phyloP scores from a whole-genome alignment of 2,113 vertebrate genomes.

The Corydoras maculifer region DNA sequence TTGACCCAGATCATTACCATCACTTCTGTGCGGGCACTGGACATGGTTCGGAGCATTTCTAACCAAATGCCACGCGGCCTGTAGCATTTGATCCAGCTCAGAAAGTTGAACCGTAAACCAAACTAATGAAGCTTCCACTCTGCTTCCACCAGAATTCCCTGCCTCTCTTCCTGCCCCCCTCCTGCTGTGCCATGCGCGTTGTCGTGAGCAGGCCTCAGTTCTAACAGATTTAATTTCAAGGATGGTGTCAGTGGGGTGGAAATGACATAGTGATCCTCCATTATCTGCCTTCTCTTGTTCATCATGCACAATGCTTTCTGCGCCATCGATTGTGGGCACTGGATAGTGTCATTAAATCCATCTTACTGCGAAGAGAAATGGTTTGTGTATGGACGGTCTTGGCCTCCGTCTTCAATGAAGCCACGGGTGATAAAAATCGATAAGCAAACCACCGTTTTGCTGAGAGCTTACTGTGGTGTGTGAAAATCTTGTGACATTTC shows the following conservation, averaged over 20 bases:
- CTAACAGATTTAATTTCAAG: slow-evolving; percentile 49
- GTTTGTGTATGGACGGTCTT: slow-evolving; percentile 63
- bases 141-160: slow-evolving; percentile 13
- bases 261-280: slow-evolving; percentile 62
- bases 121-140: slow-evolving; percentile 33
- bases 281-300: slow-evolving; percentile 63
- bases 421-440: slow-evolving; percentile 51
- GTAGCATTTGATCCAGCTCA: slow-evolving; percentile 22
- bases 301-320: slow-evolving; percentile 61
- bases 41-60: slow-evolving; percentile 18
- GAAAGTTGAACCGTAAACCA: slow-evolving; percentile 19
- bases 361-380: slow-evolving; percentile 64
- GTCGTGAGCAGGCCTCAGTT: slow-evolving; percentile 18
- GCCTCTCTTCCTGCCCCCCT: slow-evolving; percentile 12
- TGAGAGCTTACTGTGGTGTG: background rate
- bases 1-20: slow-evolving; percentile 27
- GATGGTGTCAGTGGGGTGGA: slow-evolving; percentile 57
- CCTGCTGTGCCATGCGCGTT: slow-evolving; percentile 7
- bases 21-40: slow-evolving; percentile 1
- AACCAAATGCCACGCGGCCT: slow-evolving; percentile 20
- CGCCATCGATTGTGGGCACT: slow-evolving; percentile 62
- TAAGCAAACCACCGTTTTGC: slow-evolving; percentile 40
- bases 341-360: slow-evolving; percentile 69
- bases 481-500: slow-evolving; percentile 1
- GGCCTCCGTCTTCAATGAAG: slow-evolving; percentile 55